Evolutionary conservation across 2,888 invertebrate genomes (phyloP).

Genomic region (Parnassius apollo): DNA sequence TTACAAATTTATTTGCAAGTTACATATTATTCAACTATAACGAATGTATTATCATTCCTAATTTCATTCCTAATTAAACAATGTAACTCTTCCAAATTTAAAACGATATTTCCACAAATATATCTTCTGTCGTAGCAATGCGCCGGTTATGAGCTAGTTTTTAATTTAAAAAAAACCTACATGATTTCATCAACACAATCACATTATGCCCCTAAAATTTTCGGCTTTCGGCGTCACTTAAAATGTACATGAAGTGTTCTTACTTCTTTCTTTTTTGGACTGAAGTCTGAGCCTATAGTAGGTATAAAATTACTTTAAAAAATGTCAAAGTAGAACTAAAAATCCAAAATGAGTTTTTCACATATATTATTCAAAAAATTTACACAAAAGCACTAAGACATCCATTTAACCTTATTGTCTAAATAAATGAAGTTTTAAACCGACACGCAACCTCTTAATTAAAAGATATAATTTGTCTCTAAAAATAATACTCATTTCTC

Average conservation of each 20-base stretch:
- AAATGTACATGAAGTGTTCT: conserved; percentile 1
- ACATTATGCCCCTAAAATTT: too few relatives aligned
- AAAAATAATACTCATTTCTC: conserved; percentile 78
- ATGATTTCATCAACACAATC: too few relatives aligned
- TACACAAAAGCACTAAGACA: conserved; percentile 83
- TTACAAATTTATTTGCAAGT: too few relatives aligned
- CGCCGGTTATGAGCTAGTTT: too few relatives aligned
- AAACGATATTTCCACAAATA: too few relatives aligned
- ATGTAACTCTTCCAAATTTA: too few relatives aligned
- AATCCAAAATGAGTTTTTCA: conserved; percentile 61
- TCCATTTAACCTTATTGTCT: conserved; percentile 81
- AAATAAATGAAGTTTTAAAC: conserved; percentile 79
- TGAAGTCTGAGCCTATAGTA: neutral
- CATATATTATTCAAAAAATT: conserved; percentile 82
- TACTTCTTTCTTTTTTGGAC: neutral
- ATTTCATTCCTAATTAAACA: too few relatives aligned
- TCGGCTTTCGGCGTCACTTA: too few relatives aligned
- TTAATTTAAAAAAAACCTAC: too few relatives aligned
- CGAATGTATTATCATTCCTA: too few relatives aligned
- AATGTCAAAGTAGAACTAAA: conserved; percentile 27
- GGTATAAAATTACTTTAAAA: neutral
- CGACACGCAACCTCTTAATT: conserved; percentile 77
- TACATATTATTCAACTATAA: too few relatives aligned
- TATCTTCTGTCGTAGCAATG: too few relatives aligned
- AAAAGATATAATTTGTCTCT: conserved; percentile 78